phyloP scores from a whole-genome alignment of 2,888 invertebrate species.

The Oxystoma pomonae region DNA sequence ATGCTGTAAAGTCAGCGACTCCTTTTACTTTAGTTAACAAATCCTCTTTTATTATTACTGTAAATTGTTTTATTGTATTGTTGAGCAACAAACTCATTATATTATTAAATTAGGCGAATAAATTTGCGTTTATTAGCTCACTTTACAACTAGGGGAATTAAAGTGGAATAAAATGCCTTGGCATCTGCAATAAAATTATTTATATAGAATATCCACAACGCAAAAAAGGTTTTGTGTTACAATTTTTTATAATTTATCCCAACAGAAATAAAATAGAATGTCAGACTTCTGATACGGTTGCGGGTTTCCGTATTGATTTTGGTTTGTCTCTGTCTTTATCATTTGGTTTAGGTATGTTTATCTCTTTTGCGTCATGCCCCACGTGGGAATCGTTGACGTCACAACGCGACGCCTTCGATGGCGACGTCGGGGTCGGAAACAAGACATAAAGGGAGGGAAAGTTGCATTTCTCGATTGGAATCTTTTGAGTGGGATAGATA shows the following conservation, averaged over 20 bases:
- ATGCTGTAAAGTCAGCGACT: conserved; percentile 22
- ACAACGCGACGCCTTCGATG: background rate
- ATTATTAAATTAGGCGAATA: conserved; percentile 15
- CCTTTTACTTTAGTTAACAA: conserved; percentile 25
- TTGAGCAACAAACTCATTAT: conserved; percentile 20
- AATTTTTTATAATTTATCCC: background rate
- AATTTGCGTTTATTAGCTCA: conserved; percentile 6
- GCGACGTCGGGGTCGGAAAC: background rate
- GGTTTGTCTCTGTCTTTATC: background rate
- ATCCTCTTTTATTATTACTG: conserved; percentile 17
- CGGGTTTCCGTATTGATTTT: background rate
- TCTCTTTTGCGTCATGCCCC: background rate
- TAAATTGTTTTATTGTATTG: conserved; percentile 21
- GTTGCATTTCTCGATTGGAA: too few species aligned
- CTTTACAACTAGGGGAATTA: background rate
- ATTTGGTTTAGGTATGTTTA: background rate
- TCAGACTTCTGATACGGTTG: background rate
- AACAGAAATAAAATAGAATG: background rate
- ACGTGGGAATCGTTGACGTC: background rate
- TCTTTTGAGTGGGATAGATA: too few species aligned
- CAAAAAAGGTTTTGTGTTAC: background rate
- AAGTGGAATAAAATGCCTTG: background rate
- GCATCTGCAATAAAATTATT: background rate
- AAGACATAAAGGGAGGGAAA: background rate
- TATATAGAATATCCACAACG: background rate